Base-by-base conservation (phyloP, 2,113 vertebrate genomes). In the Amphilophus citrinellus region DNA sequence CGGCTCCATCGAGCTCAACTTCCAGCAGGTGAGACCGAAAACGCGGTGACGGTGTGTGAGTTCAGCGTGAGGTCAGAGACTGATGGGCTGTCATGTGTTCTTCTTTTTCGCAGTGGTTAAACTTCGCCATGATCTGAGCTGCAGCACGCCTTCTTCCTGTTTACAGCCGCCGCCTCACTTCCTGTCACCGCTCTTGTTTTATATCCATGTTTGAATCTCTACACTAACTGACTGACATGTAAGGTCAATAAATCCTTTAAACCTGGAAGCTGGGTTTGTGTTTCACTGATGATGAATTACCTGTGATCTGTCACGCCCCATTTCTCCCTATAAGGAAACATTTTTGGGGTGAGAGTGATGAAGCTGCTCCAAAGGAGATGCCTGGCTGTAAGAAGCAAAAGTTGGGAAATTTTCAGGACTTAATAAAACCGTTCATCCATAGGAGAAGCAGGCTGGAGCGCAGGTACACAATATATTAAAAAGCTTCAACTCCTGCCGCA, bases 1-100 rank as follows among this genome's bases (percentile, higher is more conserved):
- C 13, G 95, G 95, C 18, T 83, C 59, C 86, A 93, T 96, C 2
- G 90, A 95, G 82, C 90, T 96, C 1, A 13, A 95, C 94, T 88
- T 93, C 66, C 30, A 79, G 47, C 89, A 95, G 94, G 95, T 96
- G 63, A 94, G 76, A 6, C 11, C 3, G 42, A 15, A 13, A 15
- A 14, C 22, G 22, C 22, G 22, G 22, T 22, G 22, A 22, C 22
- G 22, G 22, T 22, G 22, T 22, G 32, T 60, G 20, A 6, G 13
- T 62, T 35, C 20, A 20, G 20, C 35, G 42, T 63, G 32, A 76
- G 18, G 1, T 6, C 44, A 59, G n/a, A 50, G 22, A 7, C 56
- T 61, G 57, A 84, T 8, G 1, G 5, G 65, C 4, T 0, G 13
- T 53, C 24, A 77, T 56, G 24, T 75, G 13, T 42, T 63, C 79